Percentiles rank a stretch among this genome's conserved stretches.
phyloP scores from a whole-genome alignment of 2,113 vertebrate species.

The Seriola rivoliana region DNA sequence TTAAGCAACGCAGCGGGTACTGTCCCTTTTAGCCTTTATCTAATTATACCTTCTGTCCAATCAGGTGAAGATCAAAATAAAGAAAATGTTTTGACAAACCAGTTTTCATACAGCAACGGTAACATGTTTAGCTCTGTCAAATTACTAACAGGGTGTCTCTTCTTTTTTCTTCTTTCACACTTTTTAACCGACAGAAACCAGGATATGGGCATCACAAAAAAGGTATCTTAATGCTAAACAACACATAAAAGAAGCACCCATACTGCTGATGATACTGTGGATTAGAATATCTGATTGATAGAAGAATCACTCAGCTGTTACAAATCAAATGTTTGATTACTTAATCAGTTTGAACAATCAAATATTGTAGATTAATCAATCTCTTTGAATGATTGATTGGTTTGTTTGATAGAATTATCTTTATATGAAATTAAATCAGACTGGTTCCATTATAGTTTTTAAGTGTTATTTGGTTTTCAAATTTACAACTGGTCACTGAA shows the following conservation, averaged over 20 bases:
- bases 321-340: background rate
- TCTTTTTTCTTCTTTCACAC: background rate
- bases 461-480: background rate
- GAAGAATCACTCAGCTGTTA: background rate
- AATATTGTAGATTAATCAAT: background rate
- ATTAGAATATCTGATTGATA: background rate
- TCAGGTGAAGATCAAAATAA: conserved; percentile 19
- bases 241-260: background rate
- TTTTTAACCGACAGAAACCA: conserved; percentile 57
- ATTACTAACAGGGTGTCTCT: background rate
- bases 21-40: conserved; percentile 54
- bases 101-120: background rate
- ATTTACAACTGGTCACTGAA: background rate
- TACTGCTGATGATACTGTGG: background rate
- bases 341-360: background rate
- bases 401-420: background rate
- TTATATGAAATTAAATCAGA: background rate
- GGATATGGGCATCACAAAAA: conserved; percentile 79
- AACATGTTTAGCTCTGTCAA: background rate
- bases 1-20: conserved; percentile 49
- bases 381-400: background rate
- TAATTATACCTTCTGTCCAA: conserved; percentile 52
- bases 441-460: background rate
- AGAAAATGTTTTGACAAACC: conserved; percentile 7
- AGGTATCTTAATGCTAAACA: conserved; percentile 61